phyloP scores from a whole-genome alignment of 2,797 vertebrate genomes.

The Thunnus albacares region DNA sequence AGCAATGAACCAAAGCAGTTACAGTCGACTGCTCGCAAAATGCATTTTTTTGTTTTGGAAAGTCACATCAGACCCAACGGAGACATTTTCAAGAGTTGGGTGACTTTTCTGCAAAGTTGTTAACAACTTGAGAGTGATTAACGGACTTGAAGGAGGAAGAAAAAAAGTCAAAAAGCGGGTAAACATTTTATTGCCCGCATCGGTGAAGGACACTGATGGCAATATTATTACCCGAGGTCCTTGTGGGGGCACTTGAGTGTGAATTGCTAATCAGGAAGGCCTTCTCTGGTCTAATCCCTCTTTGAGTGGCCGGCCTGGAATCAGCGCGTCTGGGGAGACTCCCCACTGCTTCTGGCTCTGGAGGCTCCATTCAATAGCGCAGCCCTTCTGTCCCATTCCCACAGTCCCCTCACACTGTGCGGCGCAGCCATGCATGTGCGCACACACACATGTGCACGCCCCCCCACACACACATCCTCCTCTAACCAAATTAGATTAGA shows the following conservation, averaged over 20 bases:
- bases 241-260: conserved; percentile 93
- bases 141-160: conserved; percentile 1
- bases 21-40: conserved; percentile 59
- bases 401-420: conserved; percentile 92
- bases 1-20: conserved; percentile 67
- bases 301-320: conserved; percentile 96
- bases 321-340: conserved; percentile 91
- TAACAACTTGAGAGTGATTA: conserved; percentile 46
- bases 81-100: conserved; percentile 21
- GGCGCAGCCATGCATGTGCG: conserved; percentile 83
- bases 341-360: conserved; percentile 97
- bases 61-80: conserved; percentile 37
- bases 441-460: conserved; percentile 78
- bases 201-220: conserved; percentile 86
- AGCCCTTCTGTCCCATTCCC: conserved; percentile 95
- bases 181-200: conserved; percentile 70
- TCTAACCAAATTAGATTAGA: conserved; percentile 99
- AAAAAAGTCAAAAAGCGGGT: conserved; percentile 54
- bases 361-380: conserved; percentile 92
- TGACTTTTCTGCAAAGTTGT: conserved; percentile 39
- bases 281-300: conserved; percentile 94
- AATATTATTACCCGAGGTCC: conserved; percentile 93
- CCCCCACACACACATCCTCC: conserved; percentile 86
- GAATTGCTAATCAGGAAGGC: conserved; percentile 97
- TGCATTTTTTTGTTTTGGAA: conserved; percentile 31